phyloP scores from a whole-genome alignment of 1,140 invertebrate species.

The Gerris buenoi region DNA sequence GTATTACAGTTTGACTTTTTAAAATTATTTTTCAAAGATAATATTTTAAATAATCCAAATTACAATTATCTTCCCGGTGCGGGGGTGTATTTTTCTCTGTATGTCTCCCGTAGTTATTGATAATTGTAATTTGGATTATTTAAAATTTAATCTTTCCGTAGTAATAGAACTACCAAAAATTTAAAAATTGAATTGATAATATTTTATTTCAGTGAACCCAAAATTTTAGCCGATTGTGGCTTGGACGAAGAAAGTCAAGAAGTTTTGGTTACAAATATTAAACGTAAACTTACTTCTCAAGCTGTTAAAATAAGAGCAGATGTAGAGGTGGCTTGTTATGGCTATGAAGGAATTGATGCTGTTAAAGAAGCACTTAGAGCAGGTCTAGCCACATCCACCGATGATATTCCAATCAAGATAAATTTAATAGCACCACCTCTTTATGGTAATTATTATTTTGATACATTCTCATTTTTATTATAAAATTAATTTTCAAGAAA shows the following conservation, averaged over 20 bases:
- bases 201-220: conserved; percentile 57
- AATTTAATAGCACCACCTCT: conserved; percentile 96
- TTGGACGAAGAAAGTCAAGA: conserved; percentile 85
- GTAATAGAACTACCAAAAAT: too few species aligned
- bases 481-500: too few species aligned
- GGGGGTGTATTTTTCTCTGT: too few species aligned
- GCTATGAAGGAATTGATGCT: conserved; percentile 97
- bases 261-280: conserved; percentile 86
- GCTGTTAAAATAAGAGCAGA: conserved; percentile 95
- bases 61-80: too few species aligned
- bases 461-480: too few species aligned
- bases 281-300: conserved; percentile 90
- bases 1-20: not conserved
- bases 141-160: too few species aligned
- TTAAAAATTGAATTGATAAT: too few species aligned
- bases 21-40: too few species aligned
- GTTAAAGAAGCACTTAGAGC: conserved; percentile 85
- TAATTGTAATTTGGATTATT: too few species aligned
- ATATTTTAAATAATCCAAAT: too few species aligned
- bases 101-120: too few species aligned
- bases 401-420: conserved; percentile 92
- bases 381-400: conserved; percentile 82
- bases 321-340: conserved; percentile 96
- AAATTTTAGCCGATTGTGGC: conserved; percentile 89
- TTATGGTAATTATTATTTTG: conserved; percentile 60